These are phyloP conservation scores for Desmophyllum pertusum DNA, from an alignment of 92 coral and sea anemone species.

Conservation along the genomic window DNA sequence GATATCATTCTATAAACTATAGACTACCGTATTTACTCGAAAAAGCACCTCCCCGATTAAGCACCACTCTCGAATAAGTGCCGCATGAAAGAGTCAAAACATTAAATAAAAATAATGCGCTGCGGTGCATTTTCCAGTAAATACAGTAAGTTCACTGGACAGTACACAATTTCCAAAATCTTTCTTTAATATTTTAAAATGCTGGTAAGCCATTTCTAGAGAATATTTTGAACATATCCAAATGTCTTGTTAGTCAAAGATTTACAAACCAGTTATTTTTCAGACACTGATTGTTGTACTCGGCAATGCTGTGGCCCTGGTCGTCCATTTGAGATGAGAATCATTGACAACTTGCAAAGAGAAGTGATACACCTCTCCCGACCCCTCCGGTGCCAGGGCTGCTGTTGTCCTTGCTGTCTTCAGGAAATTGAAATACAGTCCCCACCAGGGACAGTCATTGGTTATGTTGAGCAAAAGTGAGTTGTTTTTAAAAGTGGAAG, in stretches of 20 bases:
- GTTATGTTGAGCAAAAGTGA: conserved; percentile 85
- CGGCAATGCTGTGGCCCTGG: conserved; percentile 95
- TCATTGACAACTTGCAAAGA: conserved; percentile 78
- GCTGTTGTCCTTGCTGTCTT: conserved; percentile 93
- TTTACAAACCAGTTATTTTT: neutral
- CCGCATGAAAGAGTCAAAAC: no score
- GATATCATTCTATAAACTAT: no score
- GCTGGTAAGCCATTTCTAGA: neutral
- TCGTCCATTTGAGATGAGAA: conserved; percentile 91
- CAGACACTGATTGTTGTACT: conserved; percentile 93
- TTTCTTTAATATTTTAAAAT: neutral
- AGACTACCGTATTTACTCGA: no score
- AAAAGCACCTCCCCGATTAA: no score
- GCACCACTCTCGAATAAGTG: no score
- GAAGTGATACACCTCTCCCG: conserved; percentile 94
- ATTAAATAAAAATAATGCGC: no score
- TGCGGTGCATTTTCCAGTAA: no score
- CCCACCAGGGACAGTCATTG: conserved; percentile 88
- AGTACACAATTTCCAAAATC: neutral
- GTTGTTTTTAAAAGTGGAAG: neutral
- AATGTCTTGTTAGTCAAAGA: no score
- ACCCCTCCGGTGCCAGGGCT: conserved; percentile 87
- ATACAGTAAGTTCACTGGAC: no score
- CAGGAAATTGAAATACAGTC: conserved; percentile 90
- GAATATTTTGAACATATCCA: no score